These are phyloP conservation scores for Nasonia longicornis DNA, from an alignment of 1,140 invertebrate genomes.

Conservation along the genomic window DNA sequence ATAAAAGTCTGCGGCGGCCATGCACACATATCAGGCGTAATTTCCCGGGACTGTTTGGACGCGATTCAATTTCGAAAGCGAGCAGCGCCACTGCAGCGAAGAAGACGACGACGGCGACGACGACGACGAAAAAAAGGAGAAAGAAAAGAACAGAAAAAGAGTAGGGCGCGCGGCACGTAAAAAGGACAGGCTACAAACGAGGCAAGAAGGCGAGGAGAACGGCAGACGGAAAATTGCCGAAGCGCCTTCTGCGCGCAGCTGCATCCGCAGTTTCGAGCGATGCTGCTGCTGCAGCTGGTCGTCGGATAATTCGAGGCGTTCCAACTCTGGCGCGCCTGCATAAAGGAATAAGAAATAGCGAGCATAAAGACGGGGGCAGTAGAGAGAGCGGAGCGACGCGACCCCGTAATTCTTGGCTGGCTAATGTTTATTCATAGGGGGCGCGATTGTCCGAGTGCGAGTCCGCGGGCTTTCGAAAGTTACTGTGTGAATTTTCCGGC, in stretches of 20 bases:
- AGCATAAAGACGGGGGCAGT: background rate
- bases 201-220: background rate
- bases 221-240: slow-evolving; percentile 6
- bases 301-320: slow-evolving; percentile 12
- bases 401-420: background rate
- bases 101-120: too few relatives aligned
- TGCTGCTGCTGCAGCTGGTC: background rate
- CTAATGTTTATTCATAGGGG: slow-evolving; percentile 1
- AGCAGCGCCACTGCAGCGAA: background rate
- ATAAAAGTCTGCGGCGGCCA: background rate
- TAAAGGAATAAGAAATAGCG: background rate
- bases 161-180: background rate
- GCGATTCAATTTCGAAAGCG: slow-evolving; percentile 20
- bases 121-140: background rate
- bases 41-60: slow-evolving; percentile 23
- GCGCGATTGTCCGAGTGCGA: background rate
- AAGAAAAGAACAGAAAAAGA: background rate
- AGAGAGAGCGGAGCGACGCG: background rate
- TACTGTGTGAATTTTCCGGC: background rate
- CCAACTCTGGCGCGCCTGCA: background rate
- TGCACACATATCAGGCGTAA: slow-evolving; percentile 19
- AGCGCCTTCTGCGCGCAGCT: background rate
- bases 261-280: slow-evolving; percentile 15
- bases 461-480: background rate
- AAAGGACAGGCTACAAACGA: slow-evolving; percentile 7